Conservation (phyloP, 2,113 vertebrate species). For the Laticauda colubrina region DNA sequence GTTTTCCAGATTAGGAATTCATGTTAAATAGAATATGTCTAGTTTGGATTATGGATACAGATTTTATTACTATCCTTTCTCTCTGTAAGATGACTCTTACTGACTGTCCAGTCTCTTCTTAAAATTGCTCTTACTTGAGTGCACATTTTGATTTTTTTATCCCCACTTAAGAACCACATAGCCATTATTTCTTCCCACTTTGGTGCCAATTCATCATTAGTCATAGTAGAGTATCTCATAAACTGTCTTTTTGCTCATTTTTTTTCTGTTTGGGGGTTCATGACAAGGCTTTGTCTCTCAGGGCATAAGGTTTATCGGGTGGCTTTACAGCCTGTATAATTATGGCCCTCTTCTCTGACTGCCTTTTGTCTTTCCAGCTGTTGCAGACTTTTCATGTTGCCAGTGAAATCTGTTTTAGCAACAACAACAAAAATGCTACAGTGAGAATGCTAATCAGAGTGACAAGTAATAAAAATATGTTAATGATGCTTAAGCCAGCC, state of each 20-base stretch:
- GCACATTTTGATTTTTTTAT: neutral
- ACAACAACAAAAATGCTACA: neutral
- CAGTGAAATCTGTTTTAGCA: constrained; percentile 23
- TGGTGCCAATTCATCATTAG: neutral
- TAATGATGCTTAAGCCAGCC: constrained; percentile 37
- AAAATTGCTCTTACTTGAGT: neutral
- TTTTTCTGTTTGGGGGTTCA: constrained; percentile 8
- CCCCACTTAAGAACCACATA: accelerated
- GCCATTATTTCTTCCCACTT: accelerated
- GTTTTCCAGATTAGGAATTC: neutral
- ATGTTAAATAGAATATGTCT: neutral
- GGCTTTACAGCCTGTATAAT: neutral
- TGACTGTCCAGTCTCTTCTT: constrained; percentile 7
- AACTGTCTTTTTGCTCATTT: neutral
- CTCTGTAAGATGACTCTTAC: neutral
- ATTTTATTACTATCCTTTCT: neutral
- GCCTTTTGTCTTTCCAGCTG: constrained; percentile 39
- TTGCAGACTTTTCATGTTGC: neutral
- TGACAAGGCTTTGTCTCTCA: neutral
- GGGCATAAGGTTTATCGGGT: neutral
- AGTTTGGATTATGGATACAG: neutral
- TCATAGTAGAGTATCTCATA: neutral
- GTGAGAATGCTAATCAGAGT: constrained; percentile 35
- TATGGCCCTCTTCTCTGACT: neutral
- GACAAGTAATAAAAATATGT: constrained; percentile 34